phyloP scores from a whole-genome alignment of 2,113 vertebrate genomes.

The Neolamprologus modestus region DNA sequence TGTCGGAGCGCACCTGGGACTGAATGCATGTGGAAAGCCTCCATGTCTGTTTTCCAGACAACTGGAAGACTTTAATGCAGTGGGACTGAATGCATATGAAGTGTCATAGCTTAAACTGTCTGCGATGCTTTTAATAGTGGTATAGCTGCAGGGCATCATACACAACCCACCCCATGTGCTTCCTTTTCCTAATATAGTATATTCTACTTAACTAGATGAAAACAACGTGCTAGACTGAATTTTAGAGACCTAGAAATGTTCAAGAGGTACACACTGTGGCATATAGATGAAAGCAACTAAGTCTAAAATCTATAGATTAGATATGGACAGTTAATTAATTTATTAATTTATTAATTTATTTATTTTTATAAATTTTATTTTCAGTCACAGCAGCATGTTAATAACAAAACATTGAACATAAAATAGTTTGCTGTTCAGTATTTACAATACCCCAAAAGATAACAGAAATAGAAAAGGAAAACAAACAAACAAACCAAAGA shows the following conservation, averaged over 20 bases:
- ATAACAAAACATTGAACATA: no score
- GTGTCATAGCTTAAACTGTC: not conserved
- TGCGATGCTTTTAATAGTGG: not conserved
- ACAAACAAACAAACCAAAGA: no score
- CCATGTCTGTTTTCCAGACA: not conserved
- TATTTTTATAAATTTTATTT: no score
- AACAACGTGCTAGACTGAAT: not conserved
- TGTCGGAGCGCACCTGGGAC: slow-evolving; percentile 16
- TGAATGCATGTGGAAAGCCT: not conserved
- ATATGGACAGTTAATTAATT: not conserved
- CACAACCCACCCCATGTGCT: not conserved
- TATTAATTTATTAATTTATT: not conserved
- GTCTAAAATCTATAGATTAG: not conserved
- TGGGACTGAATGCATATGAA: not conserved
- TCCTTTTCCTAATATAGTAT: not conserved
- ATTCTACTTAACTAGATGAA: not conserved
- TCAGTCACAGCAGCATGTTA: no score
- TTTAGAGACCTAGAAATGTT: slow-evolving; percentile 1
- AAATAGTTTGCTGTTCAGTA: no score
- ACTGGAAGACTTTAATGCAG: not conserved
- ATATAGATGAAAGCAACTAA: not conserved
- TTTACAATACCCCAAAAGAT: no score
- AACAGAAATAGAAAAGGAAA: no score
- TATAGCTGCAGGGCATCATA: not conserved
- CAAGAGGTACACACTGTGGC: not conserved